phyloP scores from a whole-genome alignment of 1,140 invertebrate genomes.

The Formica selysi region DNA sequence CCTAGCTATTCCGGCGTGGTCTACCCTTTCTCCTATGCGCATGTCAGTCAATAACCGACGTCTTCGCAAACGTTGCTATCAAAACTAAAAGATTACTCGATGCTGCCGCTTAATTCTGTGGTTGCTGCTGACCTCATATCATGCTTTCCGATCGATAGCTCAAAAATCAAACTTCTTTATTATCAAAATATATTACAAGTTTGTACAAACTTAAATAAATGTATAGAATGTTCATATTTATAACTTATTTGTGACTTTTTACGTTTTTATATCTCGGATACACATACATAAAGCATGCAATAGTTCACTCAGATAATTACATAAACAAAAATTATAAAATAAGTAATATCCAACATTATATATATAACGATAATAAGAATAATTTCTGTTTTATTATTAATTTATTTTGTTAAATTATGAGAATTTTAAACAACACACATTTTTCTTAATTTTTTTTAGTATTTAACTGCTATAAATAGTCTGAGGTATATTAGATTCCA shows the following conservation, averaged over 20 bases:
- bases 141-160: not conserved
- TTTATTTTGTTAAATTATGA: not conserved
- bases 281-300: not conserved
- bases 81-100: conserved; percentile 50
- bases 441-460: not conserved
- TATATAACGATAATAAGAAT: not conserved
- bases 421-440: not conserved
- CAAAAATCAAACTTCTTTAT: not conserved
- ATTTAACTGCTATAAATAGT: not conserved
- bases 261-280: not conserved
- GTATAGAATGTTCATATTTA: not conserved
- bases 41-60: conserved; percentile 79
- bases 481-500: not conserved
- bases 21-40: conserved; percentile 73
- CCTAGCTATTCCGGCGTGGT: conserved; percentile 81
- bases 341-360: too few relatives aligned
- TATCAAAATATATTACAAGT: not conserved
- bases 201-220: not conserved
- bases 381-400: not conserved
- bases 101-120: not conserved
- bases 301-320: too few relatives aligned
- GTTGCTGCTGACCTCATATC: not conserved
- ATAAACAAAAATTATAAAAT: too few relatives aligned
- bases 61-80: conserved; percentile 62
- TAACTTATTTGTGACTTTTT: not conserved